phyloP scores from a whole-genome alignment of 2,113 vertebrate genomes.

The Collichthys lucidus region DNA sequence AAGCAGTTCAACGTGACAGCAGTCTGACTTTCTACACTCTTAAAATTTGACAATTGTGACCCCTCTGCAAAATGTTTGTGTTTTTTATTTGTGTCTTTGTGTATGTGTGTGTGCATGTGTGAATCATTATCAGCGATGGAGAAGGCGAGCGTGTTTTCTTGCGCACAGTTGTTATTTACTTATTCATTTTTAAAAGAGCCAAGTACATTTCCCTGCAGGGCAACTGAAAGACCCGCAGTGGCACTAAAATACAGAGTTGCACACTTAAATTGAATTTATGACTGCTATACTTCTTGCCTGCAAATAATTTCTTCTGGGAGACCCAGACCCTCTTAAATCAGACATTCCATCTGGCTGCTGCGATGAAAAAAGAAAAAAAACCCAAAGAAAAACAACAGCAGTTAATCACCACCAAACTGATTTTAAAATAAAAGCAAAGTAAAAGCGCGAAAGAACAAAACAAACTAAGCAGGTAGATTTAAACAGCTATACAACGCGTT shows the following conservation, averaged over 20 bases:
- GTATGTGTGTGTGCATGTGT: background rate
- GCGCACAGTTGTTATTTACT: conserved; percentile 64
- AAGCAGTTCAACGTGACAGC: conserved; percentile 36
- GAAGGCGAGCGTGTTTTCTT: conserved; percentile 28
- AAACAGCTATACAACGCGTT: conserved; percentile 23
- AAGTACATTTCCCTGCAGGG: conserved; percentile 56
- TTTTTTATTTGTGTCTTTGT: background rate
- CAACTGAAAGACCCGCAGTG: conserved; percentile 34
- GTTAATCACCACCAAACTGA: conserved; percentile 39
- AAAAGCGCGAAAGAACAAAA: conserved; percentile 13
- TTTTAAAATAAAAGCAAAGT: conserved; percentile 35
- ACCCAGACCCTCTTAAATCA: conserved; percentile 56
- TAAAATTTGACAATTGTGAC: conserved; percentile 31
- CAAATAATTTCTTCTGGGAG: conserved; percentile 61
- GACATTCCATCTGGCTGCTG: conserved; percentile 44
- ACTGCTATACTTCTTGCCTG: conserved; percentile 46
- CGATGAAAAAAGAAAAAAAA: conserved; percentile 2
- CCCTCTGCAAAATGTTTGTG: conserved; percentile 8
- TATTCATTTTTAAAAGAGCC: conserved; percentile 47
- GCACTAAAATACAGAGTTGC: conserved; percentile 41
- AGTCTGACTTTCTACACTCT: conserved; percentile 26
- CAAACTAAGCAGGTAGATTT: conserved; percentile 36
- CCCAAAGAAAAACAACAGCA: conserved; percentile 19
- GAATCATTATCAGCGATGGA: conserved; percentile 22
- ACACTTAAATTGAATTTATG: conserved; percentile 66